Percentiles rank a stretch among this genome's conserved stretches.
These are phyloP conservation scores for Petrophora chlorosata DNA, from an alignment of 2,888 invertebrate species.

Conservation along the genomic window DNA sequence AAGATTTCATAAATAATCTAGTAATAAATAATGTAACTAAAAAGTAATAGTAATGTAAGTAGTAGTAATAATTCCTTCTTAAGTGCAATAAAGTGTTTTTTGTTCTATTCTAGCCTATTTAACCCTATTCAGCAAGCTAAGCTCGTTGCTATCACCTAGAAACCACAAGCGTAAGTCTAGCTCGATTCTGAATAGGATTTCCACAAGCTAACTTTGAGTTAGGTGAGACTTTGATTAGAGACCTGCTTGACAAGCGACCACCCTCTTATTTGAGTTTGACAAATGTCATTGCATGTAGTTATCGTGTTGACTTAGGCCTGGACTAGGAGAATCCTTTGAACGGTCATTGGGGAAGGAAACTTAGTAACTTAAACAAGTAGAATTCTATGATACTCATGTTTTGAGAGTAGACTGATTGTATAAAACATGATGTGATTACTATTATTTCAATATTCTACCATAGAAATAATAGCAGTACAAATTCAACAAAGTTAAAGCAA, in stretches of 20 bases:
- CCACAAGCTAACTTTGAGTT: slow-evolving; percentile 31
- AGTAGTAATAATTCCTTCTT: too few relatives aligned
- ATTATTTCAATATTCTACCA: too few relatives aligned
- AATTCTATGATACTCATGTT: neutral
- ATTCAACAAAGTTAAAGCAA: too few relatives aligned
- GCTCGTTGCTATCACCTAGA: neutral
- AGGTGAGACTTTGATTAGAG: slow-evolving; percentile 39
- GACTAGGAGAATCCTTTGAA: neutral
- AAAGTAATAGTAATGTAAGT: too few relatives aligned
- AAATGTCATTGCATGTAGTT: slow-evolving; percentile 31
- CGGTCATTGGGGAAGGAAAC: neutral
- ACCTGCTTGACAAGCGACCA: slow-evolving; percentile 27
- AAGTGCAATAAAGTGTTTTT: too few relatives aligned
- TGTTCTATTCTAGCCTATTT: too few relatives aligned
- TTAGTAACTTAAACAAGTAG: neutral
- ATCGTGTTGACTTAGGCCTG: slow-evolving; percentile 9
- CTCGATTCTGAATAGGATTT: slow-evolving; percentile 26
- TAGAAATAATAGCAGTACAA: too few relatives aligned
- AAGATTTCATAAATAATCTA: too few relatives aligned
- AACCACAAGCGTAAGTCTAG: slow-evolving; percentile 9
- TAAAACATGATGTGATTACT: too few relatives aligned
- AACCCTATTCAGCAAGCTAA: neutral
- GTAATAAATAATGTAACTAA: too few relatives aligned
- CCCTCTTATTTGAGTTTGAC: slow-evolving; percentile 30
- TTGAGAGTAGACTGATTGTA: too few relatives aligned